A percentile compares a stretch with the other conserved stretches of the same genome.
Evolutionary conservation across 2,113 vertebrate genomes (phyloP).

Genomic region (Gobiocypris rarus): DNA sequence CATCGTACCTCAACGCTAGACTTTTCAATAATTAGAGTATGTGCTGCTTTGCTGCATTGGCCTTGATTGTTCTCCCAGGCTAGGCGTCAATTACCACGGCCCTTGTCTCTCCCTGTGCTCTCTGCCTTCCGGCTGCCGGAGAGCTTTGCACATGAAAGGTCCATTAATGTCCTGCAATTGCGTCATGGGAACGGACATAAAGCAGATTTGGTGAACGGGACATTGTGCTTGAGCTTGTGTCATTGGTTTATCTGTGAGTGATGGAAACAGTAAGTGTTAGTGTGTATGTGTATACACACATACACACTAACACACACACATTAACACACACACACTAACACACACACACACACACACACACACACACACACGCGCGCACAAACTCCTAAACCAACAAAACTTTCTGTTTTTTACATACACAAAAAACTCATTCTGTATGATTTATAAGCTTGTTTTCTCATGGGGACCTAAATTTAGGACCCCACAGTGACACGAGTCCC

Average conservation of each 20-base stretch:
- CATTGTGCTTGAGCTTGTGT: constrained; percentile 37
- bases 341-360: no score
- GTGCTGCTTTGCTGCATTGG: constrained; percentile 78
- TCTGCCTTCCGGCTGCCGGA: constrained; percentile 77
- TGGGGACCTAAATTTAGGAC: no score
- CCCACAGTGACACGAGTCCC: no score
- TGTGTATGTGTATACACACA: no score
- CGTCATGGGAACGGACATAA: constrained; percentile 69
- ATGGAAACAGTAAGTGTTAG: no score
- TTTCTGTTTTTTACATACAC: no score
- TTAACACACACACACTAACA: no score
- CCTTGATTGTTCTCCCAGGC: constrained; percentile 90
- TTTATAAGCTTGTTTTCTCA: no score
- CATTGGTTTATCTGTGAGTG: constrained; percentile 6
- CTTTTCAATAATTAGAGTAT: constrained; percentile 90
- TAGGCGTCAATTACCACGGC: constrained; percentile 86
- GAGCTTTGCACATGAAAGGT: constrained; percentile 81
- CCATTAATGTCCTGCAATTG: constrained; percentile 85
- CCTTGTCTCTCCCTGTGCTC: constrained; percentile 72
- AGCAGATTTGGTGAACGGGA: constrained; percentile 56
- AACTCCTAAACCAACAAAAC: no score
- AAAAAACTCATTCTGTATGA: no score
- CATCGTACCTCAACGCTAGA: constrained; percentile 79
- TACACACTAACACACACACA: no score
- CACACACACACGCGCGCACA: no score